Evolutionary conservation across 2,113 vertebrate genomes (phyloP).

Genomic region (Podarcis muralis): DNA sequence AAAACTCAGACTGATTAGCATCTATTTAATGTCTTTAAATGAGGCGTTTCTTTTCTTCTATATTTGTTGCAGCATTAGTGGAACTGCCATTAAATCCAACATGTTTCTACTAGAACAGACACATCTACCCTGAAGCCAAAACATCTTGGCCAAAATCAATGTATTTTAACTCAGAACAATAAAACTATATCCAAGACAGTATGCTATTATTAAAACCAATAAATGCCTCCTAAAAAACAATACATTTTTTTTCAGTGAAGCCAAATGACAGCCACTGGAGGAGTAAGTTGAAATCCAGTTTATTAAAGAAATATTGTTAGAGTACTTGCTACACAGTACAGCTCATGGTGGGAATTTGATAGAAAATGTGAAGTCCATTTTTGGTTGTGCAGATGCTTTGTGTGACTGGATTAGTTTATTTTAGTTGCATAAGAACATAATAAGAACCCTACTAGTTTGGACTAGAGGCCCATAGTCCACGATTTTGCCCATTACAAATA

Average conservation of each 20-base stretch:
- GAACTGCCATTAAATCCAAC: constrained; percentile 26
- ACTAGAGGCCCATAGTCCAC: not conserved
- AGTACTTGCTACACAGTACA: not conserved
- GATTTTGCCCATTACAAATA: not conserved
- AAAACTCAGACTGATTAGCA: not conserved
- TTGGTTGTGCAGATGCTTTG: not conserved
- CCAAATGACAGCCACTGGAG: not conserved
- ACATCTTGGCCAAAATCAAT: constrained; percentile 62
- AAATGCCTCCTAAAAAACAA: constrained; percentile 4
- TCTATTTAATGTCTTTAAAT: constrained; percentile 35
- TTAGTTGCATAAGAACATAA: not conserved
- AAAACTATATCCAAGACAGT: constrained; percentile 49
- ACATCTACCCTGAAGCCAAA: constrained; percentile 17
- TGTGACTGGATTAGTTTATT: not conserved
- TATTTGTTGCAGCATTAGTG: constrained; percentile 34
- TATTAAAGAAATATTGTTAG: not conserved
- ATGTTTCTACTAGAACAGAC: constrained; percentile 49
- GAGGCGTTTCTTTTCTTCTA: constrained; percentile 13
- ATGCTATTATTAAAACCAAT: constrained; percentile 56
- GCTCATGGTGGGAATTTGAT: not conserved
- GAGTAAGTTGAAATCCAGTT: constrained; percentile 12
- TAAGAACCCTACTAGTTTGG: not conserved
- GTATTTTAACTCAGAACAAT: constrained; percentile 62
- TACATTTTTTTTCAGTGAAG: constrained; percentile 11
- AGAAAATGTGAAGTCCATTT: not conserved